Evolutionary conservation across 2,888 invertebrate species (phyloP), one percentile per base, ranked within the genome.

Genomic region (Cheilosia impressa): DNA sequence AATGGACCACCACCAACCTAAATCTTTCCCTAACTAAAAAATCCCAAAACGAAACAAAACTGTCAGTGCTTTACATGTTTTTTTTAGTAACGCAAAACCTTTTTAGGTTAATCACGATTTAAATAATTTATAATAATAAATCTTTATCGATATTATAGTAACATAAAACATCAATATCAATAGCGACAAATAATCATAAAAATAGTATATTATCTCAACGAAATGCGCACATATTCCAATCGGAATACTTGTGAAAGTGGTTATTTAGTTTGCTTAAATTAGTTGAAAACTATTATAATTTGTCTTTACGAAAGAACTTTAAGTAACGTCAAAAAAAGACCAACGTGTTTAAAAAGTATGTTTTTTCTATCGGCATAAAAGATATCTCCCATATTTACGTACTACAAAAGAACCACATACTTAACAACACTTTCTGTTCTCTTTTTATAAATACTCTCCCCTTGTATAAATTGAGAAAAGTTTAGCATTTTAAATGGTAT

Each of bases 1-100:
- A 96, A 98, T 91, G 98, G 98, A 87, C 98, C 98, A 62, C 99
- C 98, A 78, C 98, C 99, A 68, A 95, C 97, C 82, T 98, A 95
- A 93, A 76, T 50, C 41, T 38, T 50, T 24, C 15, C 24, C 4
- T 15, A 52, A 22, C 13, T 13, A 0, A 24, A 24, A 15, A 52
- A 24, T 27, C 24, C 15, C 5, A 22, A 52, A 52, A 22, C 2
- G 13, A 24, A 22, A 7, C 22, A 24, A 7, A 52, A 24, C 1
- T 52, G 45, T 17, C 17, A 47, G 7, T 17, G 17, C n/a, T 17
- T 47, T 17, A 47, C n/a, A 47, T 17, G 5, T 27, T 27, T 27
- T n/a, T 47, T 4, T 38, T 27, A 5, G 9, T 38, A 47, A n/a
- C 45, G n/a, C 9, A 47, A 47, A n/a, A 22, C 31, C 9, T 31